phyloP scores from a whole-genome alignment of 2,113 vertebrate species.

The Craseonycteris thonglongyai region DNA sequence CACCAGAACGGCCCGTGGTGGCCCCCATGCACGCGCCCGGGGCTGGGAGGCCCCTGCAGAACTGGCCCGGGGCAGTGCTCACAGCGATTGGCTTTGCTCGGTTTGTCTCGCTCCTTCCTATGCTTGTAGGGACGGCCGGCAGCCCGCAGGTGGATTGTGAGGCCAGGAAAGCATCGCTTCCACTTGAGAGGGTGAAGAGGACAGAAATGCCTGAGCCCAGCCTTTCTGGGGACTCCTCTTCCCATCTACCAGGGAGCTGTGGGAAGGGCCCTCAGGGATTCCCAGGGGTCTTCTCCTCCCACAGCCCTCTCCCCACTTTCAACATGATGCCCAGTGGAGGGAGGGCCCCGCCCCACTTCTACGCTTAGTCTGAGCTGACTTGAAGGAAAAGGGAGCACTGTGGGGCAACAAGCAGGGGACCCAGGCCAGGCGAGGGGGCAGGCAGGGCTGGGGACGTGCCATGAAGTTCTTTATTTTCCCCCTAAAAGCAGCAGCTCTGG shows the following conservation, averaged over 20 bases:
- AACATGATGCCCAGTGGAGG: not conserved
- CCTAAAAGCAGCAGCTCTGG: not conserved
- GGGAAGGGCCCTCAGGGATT: too few species aligned
- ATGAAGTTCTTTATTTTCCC: fast-evolving
- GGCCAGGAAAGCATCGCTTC: not conserved
- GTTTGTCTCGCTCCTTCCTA: not conserved
- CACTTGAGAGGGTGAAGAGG: not conserved
- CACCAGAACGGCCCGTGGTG: not conserved
- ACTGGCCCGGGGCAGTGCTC: fast-evolving
- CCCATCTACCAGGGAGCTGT: not conserved
- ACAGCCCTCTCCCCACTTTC: not conserved
- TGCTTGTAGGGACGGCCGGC: not conserved
- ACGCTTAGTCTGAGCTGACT: not conserved
- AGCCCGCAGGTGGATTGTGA: not conserved
- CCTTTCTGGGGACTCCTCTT: not conserved
- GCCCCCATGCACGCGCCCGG: fast-evolving
- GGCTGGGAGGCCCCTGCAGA: not conserved
- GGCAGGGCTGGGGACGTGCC: not conserved
- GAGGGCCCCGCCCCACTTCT: not conserved
- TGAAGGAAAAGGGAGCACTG: not conserved
- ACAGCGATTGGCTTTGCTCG: not conserved
- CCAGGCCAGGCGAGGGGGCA: fast-evolving
- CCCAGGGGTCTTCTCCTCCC: too few species aligned
- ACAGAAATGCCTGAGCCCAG: not conserved
- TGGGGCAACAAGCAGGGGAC: not conserved